Conservation (phyloP, 2,113 vertebrate genomes). For the Ammodytes marinus region DNA sequence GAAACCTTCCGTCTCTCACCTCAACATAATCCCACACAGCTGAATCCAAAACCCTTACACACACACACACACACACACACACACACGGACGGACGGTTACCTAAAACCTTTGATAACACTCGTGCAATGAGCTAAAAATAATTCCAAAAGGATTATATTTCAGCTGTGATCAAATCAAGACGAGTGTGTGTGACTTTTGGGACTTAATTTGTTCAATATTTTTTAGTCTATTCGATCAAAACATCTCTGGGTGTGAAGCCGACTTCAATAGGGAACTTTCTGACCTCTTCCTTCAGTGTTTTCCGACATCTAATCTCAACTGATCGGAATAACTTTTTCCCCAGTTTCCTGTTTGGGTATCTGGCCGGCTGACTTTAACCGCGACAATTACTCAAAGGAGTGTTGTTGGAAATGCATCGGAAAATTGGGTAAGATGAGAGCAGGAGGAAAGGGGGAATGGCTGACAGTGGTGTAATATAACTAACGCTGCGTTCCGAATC, state of each 20-base stretch:
- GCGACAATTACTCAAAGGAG: conserved; percentile 66
- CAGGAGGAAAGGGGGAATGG: conserved; percentile 6
- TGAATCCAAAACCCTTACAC: conserved; percentile 59
- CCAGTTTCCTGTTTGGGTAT: conserved; percentile 73
- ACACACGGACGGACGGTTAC: conserved; percentile 35
- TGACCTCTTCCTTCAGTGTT: conserved; percentile 55
- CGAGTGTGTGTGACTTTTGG: conserved; percentile 32
- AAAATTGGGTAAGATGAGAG: conserved; percentile 58
- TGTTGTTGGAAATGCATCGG: conserved; percentile 66
- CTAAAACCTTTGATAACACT: conserved; percentile 46
- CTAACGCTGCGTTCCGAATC: no score
- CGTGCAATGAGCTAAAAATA: conserved; percentile 72
- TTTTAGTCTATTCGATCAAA: conserved; percentile 61
- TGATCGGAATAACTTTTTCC: conserved; percentile 71
- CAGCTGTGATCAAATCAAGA: conserved; percentile 46
- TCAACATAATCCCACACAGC: conserved; percentile 75
- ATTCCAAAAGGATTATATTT: conserved; percentile 44
- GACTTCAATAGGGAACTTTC: conserved; percentile 42
- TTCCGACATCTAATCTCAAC: conserved; percentile 62
- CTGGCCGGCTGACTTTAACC: conserved; percentile 59
- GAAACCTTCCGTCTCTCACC: conserved; percentile 63
- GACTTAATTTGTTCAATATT: conserved; percentile 35
- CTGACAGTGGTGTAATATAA: conserved; percentile 2
- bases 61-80: no score
- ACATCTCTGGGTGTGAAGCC: conserved; percentile 52